Percentiles rank a stretch among this genome's conserved stretches.
phyloP scores from a whole-genome alignment of 2,113 vertebrate genomes.

The Anser brachyrhynchus region DNA sequence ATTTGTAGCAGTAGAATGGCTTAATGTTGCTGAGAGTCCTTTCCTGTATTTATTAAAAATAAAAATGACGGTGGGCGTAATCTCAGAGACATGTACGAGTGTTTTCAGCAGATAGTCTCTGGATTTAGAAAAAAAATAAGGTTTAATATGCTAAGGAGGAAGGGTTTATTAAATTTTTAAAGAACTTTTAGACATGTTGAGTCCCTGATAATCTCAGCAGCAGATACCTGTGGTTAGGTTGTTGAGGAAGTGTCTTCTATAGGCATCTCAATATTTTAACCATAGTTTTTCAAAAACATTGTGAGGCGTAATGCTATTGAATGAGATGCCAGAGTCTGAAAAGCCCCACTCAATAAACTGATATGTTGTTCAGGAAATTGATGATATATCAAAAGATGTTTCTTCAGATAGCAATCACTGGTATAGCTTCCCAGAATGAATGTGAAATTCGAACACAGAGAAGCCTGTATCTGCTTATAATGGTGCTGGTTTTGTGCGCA shows the following conservation, averaged over 20 bases:
- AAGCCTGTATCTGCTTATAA: not conserved
- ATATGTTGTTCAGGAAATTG: conserved; percentile 62
- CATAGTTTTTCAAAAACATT: not conserved
- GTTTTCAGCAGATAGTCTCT: not conserved
- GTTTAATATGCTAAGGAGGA: not conserved
- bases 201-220: not conserved
- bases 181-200: not conserved
- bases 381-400: conserved; percentile 56
- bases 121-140: not conserved
- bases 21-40: not conserved
- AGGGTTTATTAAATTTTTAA: not conserved
- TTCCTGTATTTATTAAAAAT: not conserved
- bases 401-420: conserved; percentile 34
- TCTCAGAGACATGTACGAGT: not conserved
- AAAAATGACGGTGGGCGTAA: not conserved
- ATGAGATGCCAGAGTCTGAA: conserved; percentile 43
- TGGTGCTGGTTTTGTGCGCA: not conserved
- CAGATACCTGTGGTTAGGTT: not conserved
- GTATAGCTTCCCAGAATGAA: conserved; percentile 38
- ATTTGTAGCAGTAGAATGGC: not conserved
- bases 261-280: not conserved
- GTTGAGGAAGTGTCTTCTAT: not conserved
- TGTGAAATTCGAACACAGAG: not conserved
- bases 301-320: not conserved
- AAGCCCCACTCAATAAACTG: conserved; percentile 19